Percentiles rank a stretch among this genome's conserved stretches.
These are phyloP conservation scores for Smittia aterrima DNA, from an alignment of 2,888 invertebrate species.

Conservation along the genomic window DNA sequence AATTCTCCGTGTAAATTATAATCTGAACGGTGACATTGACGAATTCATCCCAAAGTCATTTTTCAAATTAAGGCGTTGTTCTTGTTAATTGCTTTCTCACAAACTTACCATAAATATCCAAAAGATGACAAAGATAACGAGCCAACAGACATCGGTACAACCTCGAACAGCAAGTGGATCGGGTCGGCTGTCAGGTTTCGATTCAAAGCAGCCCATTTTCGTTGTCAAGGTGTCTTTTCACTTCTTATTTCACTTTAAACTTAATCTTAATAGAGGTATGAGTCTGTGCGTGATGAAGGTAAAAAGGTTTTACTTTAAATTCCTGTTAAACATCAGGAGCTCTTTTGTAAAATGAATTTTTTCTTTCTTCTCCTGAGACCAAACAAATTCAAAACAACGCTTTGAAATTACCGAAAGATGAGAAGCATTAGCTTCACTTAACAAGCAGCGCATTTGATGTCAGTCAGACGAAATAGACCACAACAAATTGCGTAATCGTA, in stretches of 20 bases:
- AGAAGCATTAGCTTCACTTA: too few relatives aligned
- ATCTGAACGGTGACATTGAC: background rate
- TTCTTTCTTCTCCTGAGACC: too few relatives aligned
- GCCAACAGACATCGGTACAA: conserved; percentile 82
- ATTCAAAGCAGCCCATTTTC: conserved; percentile 71
- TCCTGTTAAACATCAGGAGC: too few relatives aligned
- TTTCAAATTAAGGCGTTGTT: conserved; percentile 14
- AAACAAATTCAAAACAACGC: too few relatives aligned
- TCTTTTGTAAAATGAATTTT: too few relatives aligned
- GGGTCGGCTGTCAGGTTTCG: conserved; percentile 55
- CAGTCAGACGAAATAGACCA: too few relatives aligned
- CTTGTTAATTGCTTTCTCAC: background rate
- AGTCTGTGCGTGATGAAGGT: background rate
- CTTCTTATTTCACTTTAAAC: background rate
- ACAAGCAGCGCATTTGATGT: too few relatives aligned
- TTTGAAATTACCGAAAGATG: too few relatives aligned
- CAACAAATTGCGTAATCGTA: too few relatives aligned
- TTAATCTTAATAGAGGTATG: background rate
- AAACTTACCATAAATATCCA: conserved; percentile 78
- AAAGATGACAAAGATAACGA: conserved; percentile 73
- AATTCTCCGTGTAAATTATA: background rate
- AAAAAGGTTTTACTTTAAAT: too few relatives aligned
- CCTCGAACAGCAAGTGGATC: conserved; percentile 62
- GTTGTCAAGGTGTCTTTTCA: too few relatives aligned
- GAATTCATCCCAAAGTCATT: background rate